phyloP scores from a whole-genome alignment of 2,113 vertebrate species.

The Plecturocebus donacophilus region DNA sequence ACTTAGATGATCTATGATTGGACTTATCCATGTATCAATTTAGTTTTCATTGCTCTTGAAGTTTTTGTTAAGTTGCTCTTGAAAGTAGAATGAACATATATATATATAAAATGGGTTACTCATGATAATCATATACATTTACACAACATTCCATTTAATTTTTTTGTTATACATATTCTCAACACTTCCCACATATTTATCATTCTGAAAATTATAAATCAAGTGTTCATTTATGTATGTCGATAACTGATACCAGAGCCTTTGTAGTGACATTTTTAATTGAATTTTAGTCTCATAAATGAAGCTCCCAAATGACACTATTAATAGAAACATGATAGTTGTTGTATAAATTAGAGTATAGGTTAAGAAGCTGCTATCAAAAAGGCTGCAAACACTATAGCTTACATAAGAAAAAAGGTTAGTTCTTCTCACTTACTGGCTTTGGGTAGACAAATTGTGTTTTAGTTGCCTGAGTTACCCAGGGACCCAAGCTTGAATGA shows the following conservation, averaged over 20 bases:
- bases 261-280: background rate
- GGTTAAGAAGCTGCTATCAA: background rate
- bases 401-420: background rate
- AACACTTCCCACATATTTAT: background rate
- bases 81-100: background rate
- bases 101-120: background rate
- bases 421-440: background rate
- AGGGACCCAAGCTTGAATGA: background rate
- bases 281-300: background rate
- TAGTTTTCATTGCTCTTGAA: background rate
- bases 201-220: background rate
- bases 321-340: background rate
- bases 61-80: background rate
- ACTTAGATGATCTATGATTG: background rate
- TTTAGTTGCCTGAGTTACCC: background rate
- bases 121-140: background rate
- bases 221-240: background rate
- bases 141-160: background rate
- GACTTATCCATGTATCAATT: background rate
- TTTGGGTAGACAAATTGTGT: background rate
- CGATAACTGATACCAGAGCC: background rate
- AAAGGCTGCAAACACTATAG: background rate
- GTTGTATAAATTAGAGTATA: background rate
- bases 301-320: background rate
- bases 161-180: conserved; percentile 18